Conservation (phyloP, 2,888 invertebrate species). For the Epinotia demarniana region DNA sequence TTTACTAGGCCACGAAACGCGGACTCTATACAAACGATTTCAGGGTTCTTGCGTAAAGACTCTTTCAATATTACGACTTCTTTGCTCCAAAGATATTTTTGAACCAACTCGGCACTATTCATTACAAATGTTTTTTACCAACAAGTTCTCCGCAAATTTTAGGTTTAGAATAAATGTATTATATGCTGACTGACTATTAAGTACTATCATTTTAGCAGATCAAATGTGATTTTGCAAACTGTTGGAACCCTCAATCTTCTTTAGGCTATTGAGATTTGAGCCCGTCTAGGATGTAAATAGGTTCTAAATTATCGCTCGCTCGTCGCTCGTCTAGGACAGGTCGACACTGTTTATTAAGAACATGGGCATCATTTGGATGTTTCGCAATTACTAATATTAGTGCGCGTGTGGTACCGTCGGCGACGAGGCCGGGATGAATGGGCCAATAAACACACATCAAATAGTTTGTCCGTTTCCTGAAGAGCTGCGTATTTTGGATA, state of each 20-base stretch:
- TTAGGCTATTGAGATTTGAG: not conserved
- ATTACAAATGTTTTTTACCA: too few species aligned
- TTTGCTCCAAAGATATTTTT: not conserved
- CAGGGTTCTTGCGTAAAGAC: not conserved
- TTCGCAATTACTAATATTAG: constrained; percentile 33
- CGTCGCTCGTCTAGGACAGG: constrained; percentile 13
- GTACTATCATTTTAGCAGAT: not conserved
- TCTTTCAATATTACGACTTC: not conserved
- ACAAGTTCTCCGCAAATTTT: too few species aligned
- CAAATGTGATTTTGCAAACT: not conserved
- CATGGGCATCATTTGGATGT: constrained; percentile 31
- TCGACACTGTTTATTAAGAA: constrained; percentile 24
- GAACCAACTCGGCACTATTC: too few species aligned
- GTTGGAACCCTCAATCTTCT: not conserved
- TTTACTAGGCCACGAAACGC: constrained; percentile 17
- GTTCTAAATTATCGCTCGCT: not conserved
- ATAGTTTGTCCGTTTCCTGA: constrained; percentile 20
- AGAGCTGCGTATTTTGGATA: constrained; percentile 10
- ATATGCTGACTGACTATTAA: not conserved
- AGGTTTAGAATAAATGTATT: not conserved
- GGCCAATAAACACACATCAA: constrained; percentile 23
- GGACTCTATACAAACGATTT: constrained; percentile 1
- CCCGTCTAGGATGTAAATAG: not conserved
- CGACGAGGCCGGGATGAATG: constrained; percentile 24
- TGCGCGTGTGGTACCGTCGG: constrained; percentile 9